These are phyloP conservation scores for Baronia brevicornis DNA, from an alignment of 2,888 invertebrate species.

Conservation along the genomic window DNA sequence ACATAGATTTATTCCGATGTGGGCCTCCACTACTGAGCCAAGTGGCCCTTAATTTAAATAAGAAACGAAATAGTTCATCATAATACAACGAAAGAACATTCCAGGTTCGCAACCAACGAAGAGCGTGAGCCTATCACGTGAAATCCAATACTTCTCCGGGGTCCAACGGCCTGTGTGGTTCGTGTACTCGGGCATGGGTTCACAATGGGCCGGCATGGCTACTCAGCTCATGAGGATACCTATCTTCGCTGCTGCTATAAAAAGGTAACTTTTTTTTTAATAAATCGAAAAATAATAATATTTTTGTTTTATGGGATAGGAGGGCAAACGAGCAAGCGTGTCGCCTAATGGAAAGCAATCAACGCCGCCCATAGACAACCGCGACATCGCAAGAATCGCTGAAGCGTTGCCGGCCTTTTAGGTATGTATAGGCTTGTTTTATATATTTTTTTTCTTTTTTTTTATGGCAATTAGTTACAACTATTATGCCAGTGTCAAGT, in stretches of 20 bases:
- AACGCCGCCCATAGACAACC: not conserved
- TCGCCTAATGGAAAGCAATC: too few species aligned
- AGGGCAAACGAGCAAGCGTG: too few species aligned
- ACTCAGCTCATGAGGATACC: conserved; percentile 83
- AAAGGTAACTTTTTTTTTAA: conserved; percentile 48
- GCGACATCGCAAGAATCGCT: not conserved
- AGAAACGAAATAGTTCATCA: conserved; percentile 31
- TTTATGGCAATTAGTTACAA: too few species aligned
- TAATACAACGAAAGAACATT: conserved; percentile 7
- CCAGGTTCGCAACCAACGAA: conserved; percentile 53
- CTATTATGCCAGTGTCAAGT: too few species aligned
- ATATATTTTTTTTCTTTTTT: too few species aligned
- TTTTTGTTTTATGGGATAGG: too few species aligned
- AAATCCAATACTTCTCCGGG: conserved; percentile 77
- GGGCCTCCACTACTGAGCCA: too few species aligned
- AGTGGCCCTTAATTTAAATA: too few species aligned
- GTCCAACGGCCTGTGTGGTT: conserved; percentile 86
- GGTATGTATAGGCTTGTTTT: too few species aligned
- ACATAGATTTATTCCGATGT: too few species aligned
- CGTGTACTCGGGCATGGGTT: conserved; percentile 94
- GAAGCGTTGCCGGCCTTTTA: too few species aligned
- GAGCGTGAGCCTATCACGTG: conserved; percentile 52
- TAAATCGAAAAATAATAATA: too few species aligned
- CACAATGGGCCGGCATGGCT: conserved; percentile 92
- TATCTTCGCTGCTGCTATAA: conserved; percentile 82